Evolutionary conservation across 2,113 vertebrate species (phyloP).

Genomic region (Tursiops truncatus): DNA sequence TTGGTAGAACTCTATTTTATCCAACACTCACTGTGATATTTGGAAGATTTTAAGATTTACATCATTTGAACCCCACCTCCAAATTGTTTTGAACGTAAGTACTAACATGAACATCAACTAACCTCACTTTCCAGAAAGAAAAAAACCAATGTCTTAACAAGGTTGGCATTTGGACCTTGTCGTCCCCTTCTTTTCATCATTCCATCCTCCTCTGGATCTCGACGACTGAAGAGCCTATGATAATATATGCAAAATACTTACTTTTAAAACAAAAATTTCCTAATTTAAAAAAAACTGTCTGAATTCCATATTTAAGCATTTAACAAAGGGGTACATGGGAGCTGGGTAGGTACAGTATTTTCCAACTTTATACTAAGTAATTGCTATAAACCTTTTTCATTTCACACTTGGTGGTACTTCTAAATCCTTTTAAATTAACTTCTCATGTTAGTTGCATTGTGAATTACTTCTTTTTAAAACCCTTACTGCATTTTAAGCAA

Average conservation of each 20-base stretch:
- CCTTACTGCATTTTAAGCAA: not conserved
- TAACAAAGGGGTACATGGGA: not conserved
- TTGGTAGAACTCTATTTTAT: not conserved
- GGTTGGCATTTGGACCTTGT: slow-evolving; percentile 97
- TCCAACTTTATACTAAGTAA: not conserved
- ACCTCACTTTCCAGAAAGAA: slow-evolving; percentile 99
- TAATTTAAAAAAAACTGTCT: not conserved
- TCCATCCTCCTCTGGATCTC: slow-evolving; percentile 96
- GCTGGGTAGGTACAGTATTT: not conserved
- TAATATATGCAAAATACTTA: slow-evolving; percentile 15
- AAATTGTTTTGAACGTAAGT: not conserved
- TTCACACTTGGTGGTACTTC: not conserved
- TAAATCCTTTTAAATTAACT: not conserved
- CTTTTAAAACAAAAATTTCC: not conserved
- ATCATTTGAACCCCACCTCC: not conserved
- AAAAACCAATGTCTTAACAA: slow-evolving; percentile 98
- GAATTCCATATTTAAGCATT: not conserved
- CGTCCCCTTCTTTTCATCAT: slow-evolving; percentile 96
- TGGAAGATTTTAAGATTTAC: not conserved
- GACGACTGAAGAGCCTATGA: slow-evolving; percentile 94
- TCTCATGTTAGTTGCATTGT: not conserved
- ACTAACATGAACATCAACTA: slow-evolving; percentile 64
- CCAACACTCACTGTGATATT: not conserved
- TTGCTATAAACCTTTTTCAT: not conserved
- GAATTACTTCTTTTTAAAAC: slow-evolving; percentile 19